Percentiles rank a stretch among this genome's conserved stretches.
These are phyloP conservation scores for Buceros bicornis DNA, from an alignment of 2,797 vertebrate species.

Conservation along the genomic window DNA sequence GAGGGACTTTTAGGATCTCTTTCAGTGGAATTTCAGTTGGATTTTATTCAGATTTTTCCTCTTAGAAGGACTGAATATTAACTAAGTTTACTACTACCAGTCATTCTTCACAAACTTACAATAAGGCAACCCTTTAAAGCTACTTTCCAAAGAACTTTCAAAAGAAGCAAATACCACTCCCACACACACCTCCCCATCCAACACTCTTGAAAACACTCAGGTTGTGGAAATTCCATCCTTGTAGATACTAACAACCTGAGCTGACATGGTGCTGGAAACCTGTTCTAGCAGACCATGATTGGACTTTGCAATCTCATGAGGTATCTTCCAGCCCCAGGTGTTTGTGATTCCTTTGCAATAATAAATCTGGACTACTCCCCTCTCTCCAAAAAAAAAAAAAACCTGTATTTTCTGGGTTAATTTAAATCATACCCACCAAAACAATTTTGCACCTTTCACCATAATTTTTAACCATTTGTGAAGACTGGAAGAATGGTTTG, in stretches of 20 bases:
- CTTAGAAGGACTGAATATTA: neutral
- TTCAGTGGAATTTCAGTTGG: neutral
- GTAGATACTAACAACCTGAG: neutral
- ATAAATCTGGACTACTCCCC: neutral
- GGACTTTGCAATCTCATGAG: neutral
- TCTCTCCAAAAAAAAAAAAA: neutral
- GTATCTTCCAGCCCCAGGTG: neutral
- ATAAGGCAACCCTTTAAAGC: neutral
- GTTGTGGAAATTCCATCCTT: neutral
- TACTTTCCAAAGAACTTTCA: neutral
- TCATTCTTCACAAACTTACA: neutral
- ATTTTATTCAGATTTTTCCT: neutral
- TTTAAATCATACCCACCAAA: neutral
- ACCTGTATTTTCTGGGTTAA: neutral
- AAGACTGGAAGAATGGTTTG: neutral
- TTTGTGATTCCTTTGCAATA: neutral
- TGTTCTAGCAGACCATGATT: neutral
- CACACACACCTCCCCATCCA: neutral
- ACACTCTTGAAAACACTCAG: neutral
- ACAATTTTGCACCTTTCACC: neutral
- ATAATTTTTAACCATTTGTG: neutral
- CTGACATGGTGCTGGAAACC: fast-evolving
- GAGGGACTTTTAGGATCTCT: neutral
- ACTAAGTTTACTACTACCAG: neutral
- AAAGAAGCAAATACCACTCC: neutral